phyloP scores from a whole-genome alignment of 2,113 vertebrate species.

The Pseudorhombus dupliciocellatus region DNA sequence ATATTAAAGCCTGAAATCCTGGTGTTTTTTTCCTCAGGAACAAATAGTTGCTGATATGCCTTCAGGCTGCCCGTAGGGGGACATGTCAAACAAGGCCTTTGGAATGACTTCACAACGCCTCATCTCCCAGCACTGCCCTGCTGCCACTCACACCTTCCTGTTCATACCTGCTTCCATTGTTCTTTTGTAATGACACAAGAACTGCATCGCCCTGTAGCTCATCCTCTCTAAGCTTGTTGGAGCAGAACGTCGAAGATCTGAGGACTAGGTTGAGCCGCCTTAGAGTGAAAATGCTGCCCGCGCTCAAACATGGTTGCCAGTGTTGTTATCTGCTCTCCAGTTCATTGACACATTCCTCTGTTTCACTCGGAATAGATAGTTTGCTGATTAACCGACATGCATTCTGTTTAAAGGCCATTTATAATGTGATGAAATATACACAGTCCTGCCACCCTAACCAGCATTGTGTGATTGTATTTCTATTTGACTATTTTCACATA shows the following conservation, averaged over 20 bases:
- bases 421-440: background rate
- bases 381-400: no score
- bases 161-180: background rate
- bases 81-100: slow-evolving; percentile 23
- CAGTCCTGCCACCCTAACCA: no score
- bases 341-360: no score
- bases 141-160: slow-evolving; percentile 11
- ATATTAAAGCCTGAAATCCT: slow-evolving; percentile 30
- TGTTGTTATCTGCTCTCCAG: no score
- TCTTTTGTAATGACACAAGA: background rate
- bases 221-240: background rate
- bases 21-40: slow-evolving; percentile 30
- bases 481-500: no score
- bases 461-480: no score
- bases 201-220: background rate
- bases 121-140: slow-evolving; percentile 4
- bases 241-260: background rate
- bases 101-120: slow-evolving; percentile 25
- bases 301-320: no score
- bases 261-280: no score
- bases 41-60: slow-evolving; percentile 30
- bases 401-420: no score
- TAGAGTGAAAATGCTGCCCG: no score
- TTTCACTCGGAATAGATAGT: no score
- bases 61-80: slow-evolving; percentile 34